Conservation (phyloP, 1,140 invertebrate species). For the Asobara japonica region DNA sequence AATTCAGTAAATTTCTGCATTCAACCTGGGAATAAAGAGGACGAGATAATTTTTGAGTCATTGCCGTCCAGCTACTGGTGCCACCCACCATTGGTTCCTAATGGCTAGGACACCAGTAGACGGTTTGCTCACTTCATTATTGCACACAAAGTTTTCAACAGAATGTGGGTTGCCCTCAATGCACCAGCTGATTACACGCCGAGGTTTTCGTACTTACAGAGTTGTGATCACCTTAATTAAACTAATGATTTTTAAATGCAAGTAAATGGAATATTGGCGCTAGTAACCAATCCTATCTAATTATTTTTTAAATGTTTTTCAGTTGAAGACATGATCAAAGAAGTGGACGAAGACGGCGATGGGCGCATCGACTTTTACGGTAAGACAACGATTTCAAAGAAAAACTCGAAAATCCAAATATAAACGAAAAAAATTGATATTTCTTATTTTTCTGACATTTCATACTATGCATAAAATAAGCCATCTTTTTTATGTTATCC, state of each 20-base stretch:
- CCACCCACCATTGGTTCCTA: conserved; percentile 13
- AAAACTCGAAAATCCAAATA: background rate
- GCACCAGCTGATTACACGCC: conserved; percentile 15
- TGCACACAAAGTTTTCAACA: conserved; percentile 26
- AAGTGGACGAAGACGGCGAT: conserved; percentile 90
- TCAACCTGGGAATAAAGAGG: conserved; percentile 30
- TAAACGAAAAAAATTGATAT: background rate
- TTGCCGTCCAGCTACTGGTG: conserved; percentile 11
- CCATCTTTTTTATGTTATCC: too few relatives aligned
- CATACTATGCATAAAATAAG: too few relatives aligned
- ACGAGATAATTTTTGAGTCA: conserved; percentile 41
- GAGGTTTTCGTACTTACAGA: background rate
- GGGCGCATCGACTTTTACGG: conserved; percentile 90
- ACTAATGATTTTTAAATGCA: conserved; percentile 18
- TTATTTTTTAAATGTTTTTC: conserved; percentile 57
- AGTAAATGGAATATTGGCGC: background rate
- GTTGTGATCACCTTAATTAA: background rate
- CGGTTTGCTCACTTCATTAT: conserved; percentile 34
- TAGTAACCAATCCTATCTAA: background rate
- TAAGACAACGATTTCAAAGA: conserved; percentile 53
- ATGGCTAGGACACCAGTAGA: conserved; percentile 25
- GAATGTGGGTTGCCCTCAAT: conserved; percentile 9
- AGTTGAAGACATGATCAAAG: conserved; percentile 94
- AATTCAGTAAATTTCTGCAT: conserved; percentile 19
- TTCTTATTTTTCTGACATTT: background rate